Conservation (phyloP, 1,140 invertebrate species). For the Tetragnatha versicolor region DNA sequence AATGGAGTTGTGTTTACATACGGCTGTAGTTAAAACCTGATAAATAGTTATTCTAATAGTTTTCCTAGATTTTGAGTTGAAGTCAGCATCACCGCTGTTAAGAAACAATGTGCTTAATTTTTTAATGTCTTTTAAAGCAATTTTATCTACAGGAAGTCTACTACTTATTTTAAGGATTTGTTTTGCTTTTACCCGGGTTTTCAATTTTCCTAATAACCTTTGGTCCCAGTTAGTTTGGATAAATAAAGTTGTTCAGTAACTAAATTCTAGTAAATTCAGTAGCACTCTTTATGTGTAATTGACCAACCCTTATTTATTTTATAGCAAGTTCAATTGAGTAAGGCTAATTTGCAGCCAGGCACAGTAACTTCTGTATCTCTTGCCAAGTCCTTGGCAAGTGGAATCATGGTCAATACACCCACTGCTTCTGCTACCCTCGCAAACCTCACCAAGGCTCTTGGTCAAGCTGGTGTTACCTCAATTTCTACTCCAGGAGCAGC, state of each 20-base stretch:
- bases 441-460: conserved; percentile 61
- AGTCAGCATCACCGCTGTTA: too few species aligned
- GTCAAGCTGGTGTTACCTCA: conserved; percentile 54
- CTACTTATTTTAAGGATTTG: too few species aligned
- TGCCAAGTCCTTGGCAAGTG: conserved; percentile 38
- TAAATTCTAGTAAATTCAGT: background rate
- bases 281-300: background rate
- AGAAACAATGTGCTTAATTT: too few species aligned
- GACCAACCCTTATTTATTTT: background rate
- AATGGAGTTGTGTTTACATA: too few species aligned
- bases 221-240: too few species aligned
- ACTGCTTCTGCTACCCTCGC: conserved; percentile 57
- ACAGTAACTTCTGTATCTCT: conserved; percentile 41
- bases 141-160: too few species aligned
- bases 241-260: background rate
- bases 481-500: background rate
- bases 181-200: too few species aligned
- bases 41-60: too few species aligned
- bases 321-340: conserved; percentile 23
- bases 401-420: conserved; percentile 48
- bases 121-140: background rate
- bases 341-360: conserved; percentile 41
- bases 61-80: too few species aligned
- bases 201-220: too few species aligned
- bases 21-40: too few species aligned